These are phyloP conservation scores for Homarus americanus DNA, from an alignment of 1,140 invertebrate genomes.

Conservation along the genomic window DNA sequence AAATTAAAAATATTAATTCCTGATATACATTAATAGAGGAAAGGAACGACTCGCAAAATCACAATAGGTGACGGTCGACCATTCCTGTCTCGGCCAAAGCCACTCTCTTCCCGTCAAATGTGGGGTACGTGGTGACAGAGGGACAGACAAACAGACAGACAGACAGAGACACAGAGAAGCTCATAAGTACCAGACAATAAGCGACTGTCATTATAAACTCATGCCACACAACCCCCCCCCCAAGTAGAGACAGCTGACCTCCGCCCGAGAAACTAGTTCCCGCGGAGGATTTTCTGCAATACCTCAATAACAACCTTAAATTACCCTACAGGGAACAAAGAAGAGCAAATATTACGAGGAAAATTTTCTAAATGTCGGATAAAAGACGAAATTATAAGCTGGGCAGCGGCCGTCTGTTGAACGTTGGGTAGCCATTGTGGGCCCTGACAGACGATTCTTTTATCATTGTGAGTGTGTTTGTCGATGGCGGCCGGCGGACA, in stretches of 20 bases:
- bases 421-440: not conserved
- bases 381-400: not conserved
- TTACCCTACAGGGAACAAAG: not conserved
- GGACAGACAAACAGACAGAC: not conserved
- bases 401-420: not conserved
- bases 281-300: not conserved
- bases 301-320: conserved; percentile 4
- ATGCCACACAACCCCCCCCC: not conserved
- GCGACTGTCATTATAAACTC: not conserved
- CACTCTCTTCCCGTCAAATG: no score
- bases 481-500: no score
- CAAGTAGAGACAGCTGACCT: not conserved
- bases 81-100: no score
- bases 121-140: not conserved
- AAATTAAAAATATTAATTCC: no score
- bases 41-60: no score
- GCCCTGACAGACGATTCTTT: not conserved
- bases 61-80: no score
- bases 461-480: conserved; percentile 2
- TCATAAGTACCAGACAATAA: not conserved
- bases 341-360: not conserved
- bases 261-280: not conserved
- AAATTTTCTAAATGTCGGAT: not conserved
- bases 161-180: not conserved
- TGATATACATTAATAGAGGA: no score